A percentile compares a stretch with the other conserved stretches of the same genome.
These are phyloP conservation scores for Helicoverpa armigera DNA, from an alignment of 1,140 invertebrate genomes.

Conservation along the genomic window DNA sequence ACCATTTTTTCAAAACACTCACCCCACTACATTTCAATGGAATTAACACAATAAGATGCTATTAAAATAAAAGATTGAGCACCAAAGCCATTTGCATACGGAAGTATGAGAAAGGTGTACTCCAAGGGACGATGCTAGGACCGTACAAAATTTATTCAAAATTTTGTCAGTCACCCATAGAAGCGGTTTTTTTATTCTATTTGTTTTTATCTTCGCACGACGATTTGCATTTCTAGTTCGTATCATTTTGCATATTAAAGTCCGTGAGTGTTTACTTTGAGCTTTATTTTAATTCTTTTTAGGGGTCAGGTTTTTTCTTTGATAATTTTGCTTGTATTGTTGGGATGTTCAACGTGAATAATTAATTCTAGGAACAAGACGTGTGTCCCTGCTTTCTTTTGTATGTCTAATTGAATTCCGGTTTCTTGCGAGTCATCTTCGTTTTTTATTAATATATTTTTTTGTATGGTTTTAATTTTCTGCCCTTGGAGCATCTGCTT, in stretches of 20 bases:
- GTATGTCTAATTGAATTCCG: conserved; percentile 83
- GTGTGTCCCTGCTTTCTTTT: conserved; percentile 80
- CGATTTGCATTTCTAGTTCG: conserved; percentile 84
- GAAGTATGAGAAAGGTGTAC: conserved; percentile 78
- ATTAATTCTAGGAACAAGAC: conserved; percentile 74
- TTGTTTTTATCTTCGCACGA: conserved; percentile 86
- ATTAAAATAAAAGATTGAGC: conserved; percentile 86
- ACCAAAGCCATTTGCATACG: conserved; percentile 81
- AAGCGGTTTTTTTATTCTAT: conserved; percentile 82
- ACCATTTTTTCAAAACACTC: conserved; percentile 70
- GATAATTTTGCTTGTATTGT: conserved; percentile 68
- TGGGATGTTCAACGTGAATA: conserved; percentile 69
- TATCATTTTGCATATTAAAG: conserved; percentile 81
- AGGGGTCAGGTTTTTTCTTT: conserved; percentile 80
- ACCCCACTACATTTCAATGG: conserved; percentile 75
- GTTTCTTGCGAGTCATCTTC: conserved; percentile 81
- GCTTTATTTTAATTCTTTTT: conserved; percentile 81
- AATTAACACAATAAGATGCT: conserved; percentile 81
- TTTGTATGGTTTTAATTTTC: conserved; percentile 63
- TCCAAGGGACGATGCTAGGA: conserved; percentile 68
- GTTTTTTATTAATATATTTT: conserved; percentile 75
- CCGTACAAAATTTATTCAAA: conserved; percentile 75
- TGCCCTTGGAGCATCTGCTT: conserved; percentile 79
- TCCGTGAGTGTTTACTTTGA: conserved; percentile 80
- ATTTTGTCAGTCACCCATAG: conserved; percentile 79